These are phyloP conservation scores for Psococerastis gibbosa DNA, from an alignment of 2,888 invertebrate genomes.

Conservation along the genomic window DNA sequence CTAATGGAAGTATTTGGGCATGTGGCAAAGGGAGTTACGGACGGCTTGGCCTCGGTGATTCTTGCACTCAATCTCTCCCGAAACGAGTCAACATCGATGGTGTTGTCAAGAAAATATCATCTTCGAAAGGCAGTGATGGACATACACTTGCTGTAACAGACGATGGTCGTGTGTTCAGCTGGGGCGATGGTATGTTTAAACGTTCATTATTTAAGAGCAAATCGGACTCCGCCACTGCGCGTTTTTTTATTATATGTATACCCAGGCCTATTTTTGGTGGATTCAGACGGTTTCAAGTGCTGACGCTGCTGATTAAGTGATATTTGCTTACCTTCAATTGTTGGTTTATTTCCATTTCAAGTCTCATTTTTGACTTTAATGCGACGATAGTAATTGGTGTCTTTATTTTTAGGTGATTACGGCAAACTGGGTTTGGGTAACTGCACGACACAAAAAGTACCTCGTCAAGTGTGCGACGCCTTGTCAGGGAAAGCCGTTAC, in stretches of 20 bases:
- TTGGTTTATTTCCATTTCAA: too few relatives aligned
- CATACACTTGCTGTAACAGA: slow-evolving; percentile 34
- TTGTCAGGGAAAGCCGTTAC: slow-evolving; percentile 28
- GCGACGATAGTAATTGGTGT: too few relatives aligned
- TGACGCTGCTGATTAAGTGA: too few relatives aligned
- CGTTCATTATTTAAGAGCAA: too few relatives aligned
- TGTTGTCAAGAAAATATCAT: slow-evolving; percentile 31
- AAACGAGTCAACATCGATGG: slow-evolving; percentile 33
- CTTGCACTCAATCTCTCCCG: slow-evolving; percentile 36
- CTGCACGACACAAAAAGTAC: slow-evolving; percentile 32
- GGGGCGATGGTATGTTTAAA: slow-evolving; percentile 35
- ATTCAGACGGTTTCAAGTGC: too few relatives aligned
- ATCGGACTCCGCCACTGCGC: too few relatives aligned
- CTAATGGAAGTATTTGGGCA: slow-evolving; percentile 36
- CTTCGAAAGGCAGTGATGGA: slow-evolving; percentile 37
- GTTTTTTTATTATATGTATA: too few relatives aligned
- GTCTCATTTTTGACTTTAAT: too few relatives aligned
- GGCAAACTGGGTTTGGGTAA: slow-evolving; percentile 36
- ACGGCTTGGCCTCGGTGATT: slow-evolving; percentile 40
- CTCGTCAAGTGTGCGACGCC: slow-evolving; percentile 32
- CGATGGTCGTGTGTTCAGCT: slow-evolving; percentile 33
- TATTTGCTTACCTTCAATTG: too few relatives aligned
- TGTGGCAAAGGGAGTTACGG: slow-evolving; percentile 45
- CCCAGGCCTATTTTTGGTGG: too few relatives aligned
- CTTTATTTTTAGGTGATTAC: slow-evolving; percentile 30